Conservation (phyloP, 1,140 invertebrate genomes). For the Ceratitis capitata region DNA sequence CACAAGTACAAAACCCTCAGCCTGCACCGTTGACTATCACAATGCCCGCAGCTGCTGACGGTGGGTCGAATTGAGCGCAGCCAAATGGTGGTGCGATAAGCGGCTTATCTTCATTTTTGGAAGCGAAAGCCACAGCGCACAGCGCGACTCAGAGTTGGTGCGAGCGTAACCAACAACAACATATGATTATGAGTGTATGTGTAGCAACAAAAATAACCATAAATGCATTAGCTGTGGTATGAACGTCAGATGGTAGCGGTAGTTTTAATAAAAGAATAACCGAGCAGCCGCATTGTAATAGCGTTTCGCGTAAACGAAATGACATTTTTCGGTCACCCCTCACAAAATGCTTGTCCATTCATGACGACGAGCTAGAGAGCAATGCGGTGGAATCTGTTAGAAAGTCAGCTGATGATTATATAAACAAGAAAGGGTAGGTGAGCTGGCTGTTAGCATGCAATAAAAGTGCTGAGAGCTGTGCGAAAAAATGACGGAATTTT, state of each 20-base stretch:
- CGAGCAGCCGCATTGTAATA: conserved; percentile 1
- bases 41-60: not conserved
- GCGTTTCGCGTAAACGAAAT: conserved; percentile 23
- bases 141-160: not conserved
- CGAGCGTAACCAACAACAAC: not conserved
- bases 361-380: too few species aligned
- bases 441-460: too few species aligned
- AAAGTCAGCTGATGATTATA: too few species aligned
- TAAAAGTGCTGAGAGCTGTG: too few species aligned
- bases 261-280: conserved; percentile 31
- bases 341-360: too few species aligned
- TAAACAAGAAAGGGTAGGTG: too few species aligned
- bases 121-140: conserved; percentile 12
- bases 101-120: conserved; percentile 43
- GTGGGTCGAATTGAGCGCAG: not conserved
- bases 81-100: conserved; percentile 42
- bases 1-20: not conserved
- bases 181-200: not conserved
- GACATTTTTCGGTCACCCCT: conserved; percentile 19
- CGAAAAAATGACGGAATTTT: too few species aligned
- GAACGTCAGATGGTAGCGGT: not conserved
- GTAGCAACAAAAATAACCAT: not conserved
- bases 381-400: too few species aligned
- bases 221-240: not conserved
- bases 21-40: not conserved